These are phyloP conservation scores for Drosophila pectinifera DNA, from an alignment of 1,140 invertebrate genomes.

Conservation along the genomic window DNA sequence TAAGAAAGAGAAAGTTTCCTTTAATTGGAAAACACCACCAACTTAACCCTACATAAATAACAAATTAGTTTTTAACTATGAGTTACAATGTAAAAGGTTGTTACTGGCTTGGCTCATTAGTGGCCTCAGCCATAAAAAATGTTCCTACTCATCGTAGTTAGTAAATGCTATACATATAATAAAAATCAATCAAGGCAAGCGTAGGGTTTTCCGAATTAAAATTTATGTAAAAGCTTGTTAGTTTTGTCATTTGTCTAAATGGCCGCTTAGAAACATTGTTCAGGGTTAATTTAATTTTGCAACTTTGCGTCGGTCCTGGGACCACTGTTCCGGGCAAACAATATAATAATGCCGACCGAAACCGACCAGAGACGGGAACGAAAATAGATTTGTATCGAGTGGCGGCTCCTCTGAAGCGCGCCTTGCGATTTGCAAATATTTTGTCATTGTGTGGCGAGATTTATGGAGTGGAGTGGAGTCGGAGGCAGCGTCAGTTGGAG, in stretches of 20 bases:
- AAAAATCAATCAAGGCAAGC: background rate
- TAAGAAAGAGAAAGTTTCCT: background rate
- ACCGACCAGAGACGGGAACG: slow-evolving; percentile 47
- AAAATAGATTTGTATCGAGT: slow-evolving; percentile 84
- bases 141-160: background rate
- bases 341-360: slow-evolving; percentile 76
- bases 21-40: background rate
- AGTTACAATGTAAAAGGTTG: background rate
- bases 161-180: background rate
- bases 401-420: slow-evolving; percentile 83
- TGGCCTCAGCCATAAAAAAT: background rate
- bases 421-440: slow-evolving; percentile 85
- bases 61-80: slow-evolving; percentile 1
- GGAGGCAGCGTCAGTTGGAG: slow-evolving; percentile 36
- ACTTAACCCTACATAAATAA: background rate
- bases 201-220: background rate
- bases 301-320: background rate
- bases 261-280: background rate
- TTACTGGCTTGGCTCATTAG: slow-evolving; percentile 1
- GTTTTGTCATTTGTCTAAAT: background rate
- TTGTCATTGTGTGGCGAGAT: slow-evolving; percentile 84
- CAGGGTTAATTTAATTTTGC: background rate
- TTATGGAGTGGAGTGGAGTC: slow-evolving; percentile 80
- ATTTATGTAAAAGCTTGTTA: background rate
- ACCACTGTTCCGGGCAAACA: slow-evolving; percentile 61